Evolutionary conservation across 1,140 invertebrate genomes (phyloP).

Genomic region (Atopsyche davidsoni): DNA sequence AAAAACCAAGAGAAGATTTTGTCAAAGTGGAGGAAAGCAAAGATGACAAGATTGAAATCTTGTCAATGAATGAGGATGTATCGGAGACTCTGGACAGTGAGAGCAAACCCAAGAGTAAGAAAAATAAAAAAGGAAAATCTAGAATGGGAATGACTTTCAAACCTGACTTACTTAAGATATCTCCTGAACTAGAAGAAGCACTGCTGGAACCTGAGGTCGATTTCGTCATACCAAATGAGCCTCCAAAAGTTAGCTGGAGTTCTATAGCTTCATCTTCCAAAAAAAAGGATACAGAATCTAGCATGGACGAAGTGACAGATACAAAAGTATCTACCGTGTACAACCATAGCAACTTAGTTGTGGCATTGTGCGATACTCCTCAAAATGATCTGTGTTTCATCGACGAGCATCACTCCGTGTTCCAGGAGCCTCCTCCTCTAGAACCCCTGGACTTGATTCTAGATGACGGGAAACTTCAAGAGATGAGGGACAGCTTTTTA

Average conservation of each 20-base stretch:
- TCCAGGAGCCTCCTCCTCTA: slow-evolving; percentile 40
- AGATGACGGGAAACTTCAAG: slow-evolving; percentile 43
- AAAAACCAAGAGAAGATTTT: slow-evolving; percentile 4
- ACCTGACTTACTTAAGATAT: neutral
- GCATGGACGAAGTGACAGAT: neutral
- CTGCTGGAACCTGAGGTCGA: neutral
- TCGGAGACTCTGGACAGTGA: slow-evolving; percentile 27
- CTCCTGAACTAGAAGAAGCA: neutral
- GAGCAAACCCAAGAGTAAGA: slow-evolving; percentile 39
- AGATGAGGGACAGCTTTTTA: slow-evolving; percentile 42
- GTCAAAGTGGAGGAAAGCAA: neutral
- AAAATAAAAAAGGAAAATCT: slow-evolving; percentile 33
- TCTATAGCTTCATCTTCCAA: neutral
- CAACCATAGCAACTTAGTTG: slow-evolving; percentile 44
- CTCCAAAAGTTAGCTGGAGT: slow-evolving; percentile 16
- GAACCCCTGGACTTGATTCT: slow-evolving; percentile 42
- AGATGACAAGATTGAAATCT: no score
- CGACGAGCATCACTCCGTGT: slow-evolving; percentile 43
- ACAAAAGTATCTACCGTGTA: slow-evolving; percentile 41
- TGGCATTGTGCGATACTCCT: slow-evolving; percentile 41
- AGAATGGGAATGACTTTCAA: neutral
- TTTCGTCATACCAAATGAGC: slow-evolving; percentile 10
- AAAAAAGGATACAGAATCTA: neutral
- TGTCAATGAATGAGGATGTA: no score
- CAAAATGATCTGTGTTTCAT: slow-evolving; percentile 40